Conservation (phyloP, 2,113 vertebrate genomes). For the Protobothrops flavoviridis region DNA sequence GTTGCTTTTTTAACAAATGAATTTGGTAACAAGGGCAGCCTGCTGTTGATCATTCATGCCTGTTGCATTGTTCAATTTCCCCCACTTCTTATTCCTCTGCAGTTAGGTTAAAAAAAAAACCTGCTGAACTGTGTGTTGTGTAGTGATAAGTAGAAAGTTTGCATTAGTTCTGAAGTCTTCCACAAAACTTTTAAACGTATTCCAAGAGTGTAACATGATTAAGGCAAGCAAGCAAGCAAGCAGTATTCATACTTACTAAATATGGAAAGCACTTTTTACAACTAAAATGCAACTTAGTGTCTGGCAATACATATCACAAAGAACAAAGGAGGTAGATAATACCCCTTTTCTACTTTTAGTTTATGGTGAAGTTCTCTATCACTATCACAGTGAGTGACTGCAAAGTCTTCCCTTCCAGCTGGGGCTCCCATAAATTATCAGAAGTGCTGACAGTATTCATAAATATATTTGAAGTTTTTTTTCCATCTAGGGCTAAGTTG, state of each 20-base stretch:
- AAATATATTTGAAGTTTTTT: conserved; percentile 21
- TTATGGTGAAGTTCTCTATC: background rate
- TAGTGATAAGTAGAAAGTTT: background rate
- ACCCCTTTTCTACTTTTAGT: background rate
- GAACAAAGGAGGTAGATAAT: rapidly evolving
- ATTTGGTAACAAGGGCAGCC: background rate
- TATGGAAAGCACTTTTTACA: background rate
- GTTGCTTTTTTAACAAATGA: background rate
- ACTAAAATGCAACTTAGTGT: background rate
- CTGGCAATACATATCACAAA: rapidly evolving
- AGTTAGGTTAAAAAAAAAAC: background rate
- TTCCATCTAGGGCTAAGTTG: background rate
- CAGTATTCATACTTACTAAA: background rate
- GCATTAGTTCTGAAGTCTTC: background rate
- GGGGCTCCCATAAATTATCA: conserved; percentile 1
- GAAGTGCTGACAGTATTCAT: conserved; percentile 14
- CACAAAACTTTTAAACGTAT: background rate
- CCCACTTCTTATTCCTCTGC: background rate
- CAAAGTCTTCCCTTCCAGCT: background rate
- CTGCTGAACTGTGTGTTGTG: background rate
- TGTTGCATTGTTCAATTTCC: background rate
- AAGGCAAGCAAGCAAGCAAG: background rate
- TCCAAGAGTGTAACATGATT: background rate
- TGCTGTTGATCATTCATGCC: background rate
- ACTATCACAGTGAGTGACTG: rapidly evolving